A percentile compares a stretch with the other conserved stretches of the same genome.
These are phyloP conservation scores for Caradrina clavipalpis DNA, from an alignment of 2,888 invertebrate species.

Conservation along the genomic window DNA sequence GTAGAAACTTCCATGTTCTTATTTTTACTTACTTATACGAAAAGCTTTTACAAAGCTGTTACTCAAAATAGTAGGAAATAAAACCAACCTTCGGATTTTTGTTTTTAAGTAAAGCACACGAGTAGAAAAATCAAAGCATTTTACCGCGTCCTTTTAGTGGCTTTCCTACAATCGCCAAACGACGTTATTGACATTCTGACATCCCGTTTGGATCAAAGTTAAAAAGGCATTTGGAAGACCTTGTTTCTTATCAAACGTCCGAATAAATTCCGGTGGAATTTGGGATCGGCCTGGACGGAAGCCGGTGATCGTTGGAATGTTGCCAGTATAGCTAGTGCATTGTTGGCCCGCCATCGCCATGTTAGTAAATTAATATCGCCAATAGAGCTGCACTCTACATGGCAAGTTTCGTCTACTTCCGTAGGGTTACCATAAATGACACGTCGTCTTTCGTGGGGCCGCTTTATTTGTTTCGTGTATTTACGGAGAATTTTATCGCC, in stretches of 20 bases:
- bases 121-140: conserved; percentile 59
- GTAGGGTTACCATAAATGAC: conserved; percentile 27
- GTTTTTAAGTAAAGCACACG: conserved; percentile 11
- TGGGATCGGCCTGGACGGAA: conserved; percentile 64
- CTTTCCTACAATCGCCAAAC: conserved; percentile 34
- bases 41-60: neutral
- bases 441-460: neutral
- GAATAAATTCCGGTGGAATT: conserved; percentile 76
- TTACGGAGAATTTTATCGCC: neutral
- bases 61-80: neutral
- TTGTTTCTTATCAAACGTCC: conserved; percentile 76
- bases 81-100: conserved; percentile 14
- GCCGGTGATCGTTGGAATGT: conserved; percentile 78
- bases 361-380: conserved; percentile 87
- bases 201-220: conserved; percentile 63
- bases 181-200: conserved; percentile 58
- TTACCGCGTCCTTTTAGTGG: conserved; percentile 43
- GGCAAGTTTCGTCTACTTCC: conserved; percentile 66
- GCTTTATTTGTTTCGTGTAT: conserved; percentile 1
- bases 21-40: neutral
- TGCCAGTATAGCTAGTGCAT: conserved; percentile 82
- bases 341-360: conserved; percentile 80
- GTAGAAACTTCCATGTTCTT: neutral
- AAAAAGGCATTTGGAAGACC: conserved; percentile 63
- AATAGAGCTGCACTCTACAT: conserved; percentile 76